These are phyloP conservation scores for Conistra vaccinii DNA, from an alignment of 2,888 invertebrate genomes.

Conservation along the genomic window DNA sequence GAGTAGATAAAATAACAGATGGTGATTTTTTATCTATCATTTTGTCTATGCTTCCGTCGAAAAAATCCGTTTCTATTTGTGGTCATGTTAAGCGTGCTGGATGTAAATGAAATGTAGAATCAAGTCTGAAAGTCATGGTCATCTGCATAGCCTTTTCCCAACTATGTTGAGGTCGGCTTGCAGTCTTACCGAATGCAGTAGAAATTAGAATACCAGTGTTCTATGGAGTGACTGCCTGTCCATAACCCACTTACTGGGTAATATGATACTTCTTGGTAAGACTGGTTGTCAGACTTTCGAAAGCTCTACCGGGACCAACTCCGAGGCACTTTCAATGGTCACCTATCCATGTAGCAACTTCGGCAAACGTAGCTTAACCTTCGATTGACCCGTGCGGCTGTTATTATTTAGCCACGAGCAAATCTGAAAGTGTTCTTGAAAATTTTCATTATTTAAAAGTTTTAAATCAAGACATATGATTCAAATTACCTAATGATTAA, in stretches of 20 bases:
- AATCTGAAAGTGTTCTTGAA: neutral
- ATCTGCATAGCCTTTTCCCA: neutral
- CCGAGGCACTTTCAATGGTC: neutral
- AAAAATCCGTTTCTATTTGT: too few relatives aligned
- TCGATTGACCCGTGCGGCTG: too few relatives aligned
- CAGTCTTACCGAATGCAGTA: neutral
- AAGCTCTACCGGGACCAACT: neutral
- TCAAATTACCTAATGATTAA: neutral
- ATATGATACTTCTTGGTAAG: neutral
- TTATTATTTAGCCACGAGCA: neutral
- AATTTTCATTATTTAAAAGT: neutral
- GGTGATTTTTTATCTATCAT: too few relatives aligned
- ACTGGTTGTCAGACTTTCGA: neutral
- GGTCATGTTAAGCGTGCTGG: too few relatives aligned
- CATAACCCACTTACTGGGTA: neutral
- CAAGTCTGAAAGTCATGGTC: neutral
- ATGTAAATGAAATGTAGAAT: neutral
- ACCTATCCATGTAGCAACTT: neutral
- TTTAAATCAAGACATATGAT: neutral
- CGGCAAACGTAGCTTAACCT: neutral
- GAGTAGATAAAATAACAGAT: too few relatives aligned
- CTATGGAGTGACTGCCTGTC: too few relatives aligned
- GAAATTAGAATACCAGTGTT: neutral
- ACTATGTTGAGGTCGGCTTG: neutral
- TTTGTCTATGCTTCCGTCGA: too few relatives aligned